Percentiles rank a stretch among this genome's conserved stretches.
Evolutionary conservation across 2,888 invertebrate genomes (phyloP).

Genomic region (Galeruca laticollis): DNA sequence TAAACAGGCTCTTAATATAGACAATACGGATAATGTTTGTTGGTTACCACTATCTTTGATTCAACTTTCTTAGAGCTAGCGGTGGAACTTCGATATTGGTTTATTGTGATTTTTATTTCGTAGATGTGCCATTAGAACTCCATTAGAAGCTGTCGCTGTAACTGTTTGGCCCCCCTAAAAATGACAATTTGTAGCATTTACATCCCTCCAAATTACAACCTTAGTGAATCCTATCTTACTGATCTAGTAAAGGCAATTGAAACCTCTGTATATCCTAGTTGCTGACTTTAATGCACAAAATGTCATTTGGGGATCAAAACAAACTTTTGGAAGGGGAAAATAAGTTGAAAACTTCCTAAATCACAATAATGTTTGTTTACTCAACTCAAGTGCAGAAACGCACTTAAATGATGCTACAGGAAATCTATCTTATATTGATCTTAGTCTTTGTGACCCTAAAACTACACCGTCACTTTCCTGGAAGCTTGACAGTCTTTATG

Average conservation of each 20-base stretch:
- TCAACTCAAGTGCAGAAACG: constrained; percentile 18
- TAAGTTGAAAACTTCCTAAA: neutral
- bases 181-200: constrained; percentile 40
- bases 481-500: too few relatives aligned
- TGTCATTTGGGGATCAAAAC: constrained; percentile 24
- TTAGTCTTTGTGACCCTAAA: too few relatives aligned
- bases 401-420: constrained; percentile 28
- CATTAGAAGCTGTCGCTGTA: constrained; percentile 37
- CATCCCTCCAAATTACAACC: constrained; percentile 12
- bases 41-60: neutral
- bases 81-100: constrained; percentile 31
- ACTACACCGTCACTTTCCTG: too few relatives aligned
- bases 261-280: constrained; percentile 31
- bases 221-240: too few relatives aligned
- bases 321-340: constrained; percentile 12
- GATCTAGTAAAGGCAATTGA: constrained; percentile 31
- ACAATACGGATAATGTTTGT: neutral
- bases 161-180: constrained; percentile 31
- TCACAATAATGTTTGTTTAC: too few relatives aligned
- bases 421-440: constrained; percentile 30
- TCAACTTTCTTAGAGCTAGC: too few relatives aligned
- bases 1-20: neutral
- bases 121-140: too few relatives aligned
- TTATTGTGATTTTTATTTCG: constrained; percentile 40
- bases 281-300: constrained; percentile 36